A percentile compares a stretch with the other conserved stretches of the same genome.
Conservation (phyloP, 2,888 invertebrate species). For the Cremastinae sp. region DNA sequence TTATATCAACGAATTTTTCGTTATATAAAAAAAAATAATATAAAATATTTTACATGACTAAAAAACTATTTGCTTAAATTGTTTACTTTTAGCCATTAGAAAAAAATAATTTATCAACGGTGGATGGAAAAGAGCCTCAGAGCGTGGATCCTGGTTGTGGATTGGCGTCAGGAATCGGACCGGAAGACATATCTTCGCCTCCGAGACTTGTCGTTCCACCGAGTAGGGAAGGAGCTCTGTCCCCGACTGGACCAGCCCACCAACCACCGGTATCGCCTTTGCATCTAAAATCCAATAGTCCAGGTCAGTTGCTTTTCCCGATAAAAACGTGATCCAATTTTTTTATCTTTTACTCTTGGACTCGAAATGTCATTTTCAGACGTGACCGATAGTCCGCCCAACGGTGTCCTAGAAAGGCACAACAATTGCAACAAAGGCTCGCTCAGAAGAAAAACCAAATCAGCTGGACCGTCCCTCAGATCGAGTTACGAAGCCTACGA, state of each 20-base stretch:
- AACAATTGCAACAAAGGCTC: conserved; percentile 81
- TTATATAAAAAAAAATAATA: too few species aligned
- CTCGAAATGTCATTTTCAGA: conserved; percentile 63
- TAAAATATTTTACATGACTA: neutral
- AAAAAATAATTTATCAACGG: conserved; percentile 73
- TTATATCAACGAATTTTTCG: neutral
- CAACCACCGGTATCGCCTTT: conserved; percentile 82
- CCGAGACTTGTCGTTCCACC: conserved; percentile 75
- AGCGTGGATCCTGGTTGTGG: conserved; percentile 66
- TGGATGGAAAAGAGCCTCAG: conserved; percentile 71
- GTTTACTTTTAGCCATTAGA: conserved; percentile 72
- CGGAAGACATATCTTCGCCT: conserved; percentile 73
- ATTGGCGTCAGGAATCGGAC: conserved; percentile 61
- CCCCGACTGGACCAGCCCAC: conserved; percentile 79
- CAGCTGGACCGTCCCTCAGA: conserved; percentile 75
- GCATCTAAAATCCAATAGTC: conserved; percentile 81
- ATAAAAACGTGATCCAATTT: too few species aligned
- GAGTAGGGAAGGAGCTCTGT: conserved; percentile 79
- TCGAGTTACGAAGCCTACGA: conserved; percentile 93
- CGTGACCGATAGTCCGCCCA: conserved; percentile 81
- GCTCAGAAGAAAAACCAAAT: conserved; percentile 82
- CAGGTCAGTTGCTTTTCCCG: conserved; percentile 74
- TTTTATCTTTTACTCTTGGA: neutral
- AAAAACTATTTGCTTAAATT: neutral
- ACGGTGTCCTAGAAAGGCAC: conserved; percentile 76